Conservation (phyloP, 1,140 invertebrate genomes). For the Eurosta solidaginis region DNA sequence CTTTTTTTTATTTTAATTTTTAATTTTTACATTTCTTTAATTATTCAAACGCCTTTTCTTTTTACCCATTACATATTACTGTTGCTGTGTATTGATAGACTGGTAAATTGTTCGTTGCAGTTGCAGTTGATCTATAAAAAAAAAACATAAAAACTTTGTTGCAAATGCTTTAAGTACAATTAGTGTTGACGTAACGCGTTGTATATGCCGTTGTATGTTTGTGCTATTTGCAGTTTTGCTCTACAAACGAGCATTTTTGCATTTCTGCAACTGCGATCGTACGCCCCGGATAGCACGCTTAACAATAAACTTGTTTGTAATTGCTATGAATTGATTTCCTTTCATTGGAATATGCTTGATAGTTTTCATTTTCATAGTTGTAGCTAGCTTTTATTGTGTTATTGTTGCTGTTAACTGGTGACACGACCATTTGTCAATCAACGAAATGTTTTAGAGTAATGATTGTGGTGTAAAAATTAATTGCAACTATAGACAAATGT, state of each 20-base stretch:
- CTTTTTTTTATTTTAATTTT: too few relatives aligned
- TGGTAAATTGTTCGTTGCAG: not conserved
- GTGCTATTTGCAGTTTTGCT: too few relatives aligned
- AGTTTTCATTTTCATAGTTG: not conserved
- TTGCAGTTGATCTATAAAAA: constrained; percentile 20
- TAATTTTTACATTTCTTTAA: not conserved
- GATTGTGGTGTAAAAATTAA: constrained; percentile 7
- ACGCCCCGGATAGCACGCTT: not conserved
- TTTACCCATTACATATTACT: not conserved
- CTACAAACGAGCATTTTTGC: too few relatives aligned
- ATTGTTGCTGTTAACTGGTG: not conserved
- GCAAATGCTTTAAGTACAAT: not conserved
- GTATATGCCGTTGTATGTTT: too few relatives aligned
- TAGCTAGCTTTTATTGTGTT: too few relatives aligned
- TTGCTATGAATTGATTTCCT: constrained; percentile 1
- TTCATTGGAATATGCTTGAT: not conserved
- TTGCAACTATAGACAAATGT: not conserved
- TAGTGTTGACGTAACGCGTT: not conserved
- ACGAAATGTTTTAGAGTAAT: constrained; percentile 17
- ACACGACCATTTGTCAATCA: constrained; percentile 28
- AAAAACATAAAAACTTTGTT: too few relatives aligned
- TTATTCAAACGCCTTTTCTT: constrained; percentile 24
- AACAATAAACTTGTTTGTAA: constrained; percentile 1
- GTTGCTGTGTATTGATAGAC: not conserved
- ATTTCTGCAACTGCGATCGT: too few relatives aligned